phyloP scores from a whole-genome alignment of 2,797 vertebrate genomes.

The Myoxocephalus aenaeus region DNA sequence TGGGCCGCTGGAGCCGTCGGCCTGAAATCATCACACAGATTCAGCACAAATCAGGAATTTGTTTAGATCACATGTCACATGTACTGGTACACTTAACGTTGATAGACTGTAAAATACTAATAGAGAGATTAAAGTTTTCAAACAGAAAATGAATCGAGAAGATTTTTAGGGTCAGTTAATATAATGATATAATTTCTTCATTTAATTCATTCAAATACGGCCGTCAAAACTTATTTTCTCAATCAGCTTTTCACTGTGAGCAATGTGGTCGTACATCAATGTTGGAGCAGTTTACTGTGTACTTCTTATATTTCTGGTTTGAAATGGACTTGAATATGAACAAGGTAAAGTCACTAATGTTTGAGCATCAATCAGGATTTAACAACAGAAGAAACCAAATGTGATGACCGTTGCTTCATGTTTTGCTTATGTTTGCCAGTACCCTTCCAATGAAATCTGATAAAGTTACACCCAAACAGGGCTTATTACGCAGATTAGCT shows the following conservation, averaged over 20 bases:
- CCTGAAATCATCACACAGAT: constrained; percentile 76
- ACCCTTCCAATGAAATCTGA: neutral
- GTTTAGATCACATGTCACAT: neutral
- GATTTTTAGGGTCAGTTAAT: neutral
- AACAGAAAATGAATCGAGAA: neutral
- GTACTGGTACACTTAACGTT: neutral
- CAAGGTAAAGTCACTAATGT: neutral
- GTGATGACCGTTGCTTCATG: neutral
- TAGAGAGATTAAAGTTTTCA: neutral
- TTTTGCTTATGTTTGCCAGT: neutral
- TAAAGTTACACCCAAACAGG: neutral
- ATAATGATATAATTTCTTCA: neutral
- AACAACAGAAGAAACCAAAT: neutral
- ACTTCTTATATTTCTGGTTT: neutral
- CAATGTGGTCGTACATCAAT: neutral
- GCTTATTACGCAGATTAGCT: neutral
- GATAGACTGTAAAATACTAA: neutral
- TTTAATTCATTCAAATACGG: rapidly evolving
- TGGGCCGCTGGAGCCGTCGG: constrained; percentile 88
- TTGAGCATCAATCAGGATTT: neutral
- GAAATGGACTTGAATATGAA: neutral
- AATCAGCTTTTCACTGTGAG: no score
- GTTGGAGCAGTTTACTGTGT: neutral
- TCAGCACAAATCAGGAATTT: neutral
- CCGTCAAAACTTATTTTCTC: neutral